Evolutionary conservation across 2,797 vertebrate species (phyloP), one percentile per base, ranked within the genome.

Genomic region (Bryconaethiops microstoma): DNA sequence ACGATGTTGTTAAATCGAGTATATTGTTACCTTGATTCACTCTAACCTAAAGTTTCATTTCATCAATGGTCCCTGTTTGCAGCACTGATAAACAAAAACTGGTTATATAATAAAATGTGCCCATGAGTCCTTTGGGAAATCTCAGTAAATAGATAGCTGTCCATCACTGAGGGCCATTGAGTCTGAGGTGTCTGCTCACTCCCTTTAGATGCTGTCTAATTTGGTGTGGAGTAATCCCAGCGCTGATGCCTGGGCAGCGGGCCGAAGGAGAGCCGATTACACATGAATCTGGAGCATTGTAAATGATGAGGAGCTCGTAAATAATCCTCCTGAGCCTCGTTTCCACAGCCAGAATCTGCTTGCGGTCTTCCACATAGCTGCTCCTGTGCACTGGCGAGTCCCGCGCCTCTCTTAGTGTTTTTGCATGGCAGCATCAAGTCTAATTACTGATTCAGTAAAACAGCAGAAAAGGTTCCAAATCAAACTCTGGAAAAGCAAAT

Each of bases 271-370:
- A 84, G 87, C 89, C 89, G 87, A 92, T 93, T 93, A 90, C 88
- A 91, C 87, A 90, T 88, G 87, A 59, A 88, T 92, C 89, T 91
- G 74, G 80, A 84, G 87, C 82, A 70, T 82, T 90, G 78, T 83
- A 72, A 88, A 92, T 92, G 91, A 93, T 92, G 88, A 93, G 91
- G 89, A 92, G 91, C 88, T 90, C 86, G 85, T 86, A 89, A 83
- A 85, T 81, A 82, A 85, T 84, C 82, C 87, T 80, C 84, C 76
- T 55, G 88, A 91, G 87, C n/a, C 80, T 83, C 83, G 76, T 91
- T 89, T 86, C 90, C 89, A 89, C 82, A 79, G 89, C 85, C 76
- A 19, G 90, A 90, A 89, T 84, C 86, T 83, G 88, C 90, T 88
- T 60, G 25, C 70, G 82, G 84, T 25, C 74, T 84, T 81, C 82